phyloP scores from a whole-genome alignment of 2,888 invertebrate genomes.

The Lepidocyrtoides sp. region DNA sequence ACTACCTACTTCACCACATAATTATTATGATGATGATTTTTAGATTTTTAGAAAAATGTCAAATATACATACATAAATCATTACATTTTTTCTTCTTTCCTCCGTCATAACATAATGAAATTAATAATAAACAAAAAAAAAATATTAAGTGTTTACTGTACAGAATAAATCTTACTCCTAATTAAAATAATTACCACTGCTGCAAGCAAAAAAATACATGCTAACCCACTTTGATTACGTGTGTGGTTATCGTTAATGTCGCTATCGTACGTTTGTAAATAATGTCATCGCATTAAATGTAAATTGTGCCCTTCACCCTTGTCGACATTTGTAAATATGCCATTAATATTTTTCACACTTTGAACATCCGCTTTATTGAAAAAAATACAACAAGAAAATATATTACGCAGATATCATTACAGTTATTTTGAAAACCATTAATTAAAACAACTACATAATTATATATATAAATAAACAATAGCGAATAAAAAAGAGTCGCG shows the following conservation, averaged over 20 bases:
- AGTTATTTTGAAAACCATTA: background rate
- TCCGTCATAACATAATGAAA: too few species aligned
- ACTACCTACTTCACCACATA: too few species aligned
- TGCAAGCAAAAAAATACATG: too few species aligned
- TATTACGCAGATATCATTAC: too few species aligned
- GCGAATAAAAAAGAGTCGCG: conserved; percentile 5
- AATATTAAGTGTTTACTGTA: background rate
- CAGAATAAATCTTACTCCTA: background rate
- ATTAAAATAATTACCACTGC: too few species aligned
- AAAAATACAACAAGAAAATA: conserved; percentile 3
- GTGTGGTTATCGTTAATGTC: too few species aligned
- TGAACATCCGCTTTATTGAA: background rate
- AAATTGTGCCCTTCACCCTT: too few species aligned
- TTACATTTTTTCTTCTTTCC: too few species aligned
- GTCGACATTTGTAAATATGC: background rate
- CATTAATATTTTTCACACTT: conserved; percentile 15
- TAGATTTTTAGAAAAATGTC: background rate
- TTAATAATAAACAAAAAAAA: background rate
- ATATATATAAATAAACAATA: conserved; percentile 11
- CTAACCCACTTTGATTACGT: too few species aligned
- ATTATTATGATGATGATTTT: background rate
- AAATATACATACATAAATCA: background rate
- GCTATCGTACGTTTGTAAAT: background rate
- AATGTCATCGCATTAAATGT: background rate
- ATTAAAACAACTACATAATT: conserved; percentile 37